Base-by-base conservation (phyloP, 2,888 invertebrate genomes). In the Morpho achilles region DNA sequence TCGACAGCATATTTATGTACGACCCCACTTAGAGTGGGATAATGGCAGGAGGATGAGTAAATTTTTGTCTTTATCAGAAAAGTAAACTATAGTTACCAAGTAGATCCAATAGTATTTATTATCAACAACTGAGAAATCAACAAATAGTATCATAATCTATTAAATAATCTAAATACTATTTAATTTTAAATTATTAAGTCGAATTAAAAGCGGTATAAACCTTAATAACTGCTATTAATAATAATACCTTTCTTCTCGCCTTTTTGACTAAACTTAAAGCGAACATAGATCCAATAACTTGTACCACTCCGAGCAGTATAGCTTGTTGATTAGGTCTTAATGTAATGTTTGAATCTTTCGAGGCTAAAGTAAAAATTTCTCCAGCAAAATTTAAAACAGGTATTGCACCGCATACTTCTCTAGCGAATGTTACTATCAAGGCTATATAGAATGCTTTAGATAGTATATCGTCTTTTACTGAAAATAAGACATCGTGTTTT, bases 301-400 rank as follows among this genome's bases (percentile, higher is more conserved):
- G 89, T 0, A 88, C 83, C 0, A 72, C 76, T 1, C 89, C 89
- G 10, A 88, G 70, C 73, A 84, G 68, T 80, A 89, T 89, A 0
- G 89, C 87, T 56, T 89, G 88, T 64, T 88, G 85, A 64, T 89
- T 89, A 0, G 88, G 80, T 39, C 80, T 80, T 41, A 88, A 65
- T 1, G 78, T 56, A 3, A 83, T 56, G 0, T 70, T 69, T 0
- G 77, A 66, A 0, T 79, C 82, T 43, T 75, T 65, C 0, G 85
- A 79, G 0, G 87, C 77, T 58, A 74, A 70, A 0, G 66, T 57
- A 66, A 89, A 89, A 54, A 89, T 89, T 50, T 87, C 82, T 0
- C 87, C 87, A 60, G 89, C 89, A 40, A 87, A 89, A 68, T 84
- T 87, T 1, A 87, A 67, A 0, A 88, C 84, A 0, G 87, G 87